Evolutionary conservation across 2,113 vertebrate genomes (phyloP).

Genomic region (Cyphomyrus discorhynchus): DNA sequence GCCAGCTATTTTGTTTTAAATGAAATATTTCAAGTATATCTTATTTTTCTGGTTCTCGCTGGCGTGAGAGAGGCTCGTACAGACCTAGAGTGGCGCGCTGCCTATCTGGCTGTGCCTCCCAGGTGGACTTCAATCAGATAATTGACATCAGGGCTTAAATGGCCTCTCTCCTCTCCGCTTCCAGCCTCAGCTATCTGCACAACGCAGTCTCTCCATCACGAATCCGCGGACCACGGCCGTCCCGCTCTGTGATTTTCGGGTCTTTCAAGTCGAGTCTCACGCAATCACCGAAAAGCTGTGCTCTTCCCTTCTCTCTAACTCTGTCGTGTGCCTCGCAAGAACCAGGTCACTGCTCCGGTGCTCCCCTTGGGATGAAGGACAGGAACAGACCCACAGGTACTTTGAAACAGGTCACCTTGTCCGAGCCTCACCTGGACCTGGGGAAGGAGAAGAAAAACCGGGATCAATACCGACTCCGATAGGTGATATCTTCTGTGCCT

Average conservation of each 20-base stretch:
- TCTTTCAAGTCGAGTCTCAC: not conserved
- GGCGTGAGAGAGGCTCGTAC: not conserved
- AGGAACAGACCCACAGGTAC: not conserved
- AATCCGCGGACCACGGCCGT: not conserved
- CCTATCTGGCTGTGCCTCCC: not conserved
- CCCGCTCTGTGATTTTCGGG: not conserved
- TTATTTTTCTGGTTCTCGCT: not conserved
- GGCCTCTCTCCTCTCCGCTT: not conserved
- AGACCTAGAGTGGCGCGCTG: not conserved
- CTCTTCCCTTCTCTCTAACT: not conserved
- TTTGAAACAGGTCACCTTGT: not conserved
- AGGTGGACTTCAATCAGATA: slow-evolving; percentile 18
- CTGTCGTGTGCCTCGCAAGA: not conserved
- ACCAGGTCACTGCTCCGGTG: not conserved
- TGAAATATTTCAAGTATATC: not conserved
- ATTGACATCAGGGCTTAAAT: slow-evolving; percentile 18
- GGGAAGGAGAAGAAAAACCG: not conserved
- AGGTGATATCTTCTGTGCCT: not conserved
- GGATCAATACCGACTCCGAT: not conserved
- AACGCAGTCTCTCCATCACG: not conserved
- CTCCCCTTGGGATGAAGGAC: not conserved
- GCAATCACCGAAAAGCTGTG: not conserved
- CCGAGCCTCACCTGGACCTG: not conserved
- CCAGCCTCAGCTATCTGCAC: not conserved
- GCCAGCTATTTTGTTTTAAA: slow-evolving; percentile 2